Evolutionary conservation across 2,797 vertebrate genomes (phyloP).

Genomic region (Anabacerthia variegaticeps): DNA sequence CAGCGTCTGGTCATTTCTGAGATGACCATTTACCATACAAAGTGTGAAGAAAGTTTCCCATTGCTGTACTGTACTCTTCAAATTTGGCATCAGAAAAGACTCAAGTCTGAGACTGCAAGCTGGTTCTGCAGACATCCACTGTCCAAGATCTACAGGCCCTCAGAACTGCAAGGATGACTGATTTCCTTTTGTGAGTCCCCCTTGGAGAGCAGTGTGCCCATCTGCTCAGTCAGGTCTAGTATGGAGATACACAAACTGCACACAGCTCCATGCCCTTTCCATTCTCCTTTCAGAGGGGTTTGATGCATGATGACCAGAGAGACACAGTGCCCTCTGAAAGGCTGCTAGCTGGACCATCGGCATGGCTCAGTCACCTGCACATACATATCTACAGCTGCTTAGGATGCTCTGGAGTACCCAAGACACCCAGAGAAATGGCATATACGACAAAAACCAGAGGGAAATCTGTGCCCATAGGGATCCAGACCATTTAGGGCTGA

Average conservation of each 20-base stretch:
- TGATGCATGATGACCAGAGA: not conserved
- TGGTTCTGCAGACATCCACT: not conserved
- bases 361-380: not conserved
- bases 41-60: not conserved
- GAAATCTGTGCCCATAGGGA: not conserved
- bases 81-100: not conserved
- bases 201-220: not conserved
- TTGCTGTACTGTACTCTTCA: not conserved
- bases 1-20: not conserved
- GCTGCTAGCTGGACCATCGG: not conserved
- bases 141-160: not conserved
- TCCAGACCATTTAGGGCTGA: not conserved
- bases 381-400: accelerated
- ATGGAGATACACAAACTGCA: not conserved
- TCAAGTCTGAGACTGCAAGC: not conserved
- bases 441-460: not conserved
- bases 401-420: not conserved
- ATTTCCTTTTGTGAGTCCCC: not conserved
- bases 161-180: not conserved
- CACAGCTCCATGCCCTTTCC: no score
- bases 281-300: not conserved
- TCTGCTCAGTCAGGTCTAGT: not conserved
- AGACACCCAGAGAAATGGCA: not conserved
- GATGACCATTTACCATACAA: not conserved
- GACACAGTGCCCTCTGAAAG: not conserved